These are phyloP conservation scores for Drosophila picticornis DNA, from an alignment of 2,888 invertebrate genomes.

Conservation along the genomic window DNA sequence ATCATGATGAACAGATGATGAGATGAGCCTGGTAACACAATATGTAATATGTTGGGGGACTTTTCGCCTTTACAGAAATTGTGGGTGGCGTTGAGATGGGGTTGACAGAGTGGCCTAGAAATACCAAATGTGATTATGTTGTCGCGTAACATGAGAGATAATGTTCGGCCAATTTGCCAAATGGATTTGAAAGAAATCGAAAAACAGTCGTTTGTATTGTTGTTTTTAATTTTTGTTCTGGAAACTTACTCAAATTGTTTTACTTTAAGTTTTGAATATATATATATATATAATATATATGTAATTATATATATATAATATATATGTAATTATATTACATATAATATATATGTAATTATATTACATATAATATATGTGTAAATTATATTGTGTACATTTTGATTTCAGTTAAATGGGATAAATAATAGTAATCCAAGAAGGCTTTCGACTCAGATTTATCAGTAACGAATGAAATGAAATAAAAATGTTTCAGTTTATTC, in stretches of 20 bases:
- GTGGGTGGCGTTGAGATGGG: neutral
- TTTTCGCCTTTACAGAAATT: neutral
- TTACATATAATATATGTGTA: too few relatives aligned
- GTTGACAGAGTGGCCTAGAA: neutral
- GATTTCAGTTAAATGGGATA: too few relatives aligned
- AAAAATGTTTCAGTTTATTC: slow-evolving; percentile 16
- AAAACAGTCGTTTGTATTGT: neutral
- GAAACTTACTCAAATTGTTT: too few relatives aligned
- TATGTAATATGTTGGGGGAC: neutral
- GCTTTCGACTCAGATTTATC: neutral
- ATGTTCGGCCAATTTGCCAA: neutral
- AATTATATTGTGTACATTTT: too few relatives aligned
- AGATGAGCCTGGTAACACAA: slow-evolving; percentile 7
- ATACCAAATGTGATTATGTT: slow-evolving; percentile 39
- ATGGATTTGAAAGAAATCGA: neutral
- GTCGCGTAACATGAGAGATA: slow-evolving; percentile 2
- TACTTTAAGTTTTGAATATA: too few relatives aligned
- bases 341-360: too few relatives aligned
- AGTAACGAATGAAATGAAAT: too few relatives aligned
- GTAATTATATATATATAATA: too few relatives aligned
- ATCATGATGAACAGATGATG: slow-evolving; percentile 21
- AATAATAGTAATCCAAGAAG: slow-evolving; percentile 3
- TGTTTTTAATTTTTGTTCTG: neutral
- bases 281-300: too few relatives aligned
- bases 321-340: too few relatives aligned